These are phyloP conservation scores for Podabrus alpinus DNA, from an alignment of 2,888 invertebrate species.

Conservation along the genomic window DNA sequence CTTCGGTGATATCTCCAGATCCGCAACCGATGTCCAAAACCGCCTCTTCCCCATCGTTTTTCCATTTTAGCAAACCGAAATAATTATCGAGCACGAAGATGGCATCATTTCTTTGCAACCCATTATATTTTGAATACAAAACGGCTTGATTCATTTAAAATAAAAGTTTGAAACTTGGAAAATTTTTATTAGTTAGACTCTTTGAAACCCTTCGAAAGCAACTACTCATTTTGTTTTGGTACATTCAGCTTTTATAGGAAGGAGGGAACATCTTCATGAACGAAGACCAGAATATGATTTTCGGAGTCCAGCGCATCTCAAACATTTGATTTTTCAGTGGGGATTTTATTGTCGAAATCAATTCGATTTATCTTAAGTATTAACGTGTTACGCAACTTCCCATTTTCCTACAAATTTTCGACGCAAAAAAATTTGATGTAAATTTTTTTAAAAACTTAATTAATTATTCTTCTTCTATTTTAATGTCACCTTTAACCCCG, in stretches of 20 bases:
- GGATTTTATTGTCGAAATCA: background rate
- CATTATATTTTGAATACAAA: conserved; percentile 70
- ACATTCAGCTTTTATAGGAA: conserved; percentile 35
- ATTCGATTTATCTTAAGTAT: background rate
- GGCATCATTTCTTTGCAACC: conserved; percentile 70
- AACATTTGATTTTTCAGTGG: conserved; percentile 3
- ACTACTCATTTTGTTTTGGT: conserved; percentile 26
- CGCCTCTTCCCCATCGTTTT: conserved; percentile 56
- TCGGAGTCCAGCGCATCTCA: conserved; percentile 22
- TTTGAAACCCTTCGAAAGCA: conserved; percentile 20
- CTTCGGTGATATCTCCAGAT: conserved; percentile 70
- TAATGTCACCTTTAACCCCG: conserved; percentile 21
- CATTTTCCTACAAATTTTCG: background rate
- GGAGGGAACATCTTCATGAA: conserved; percentile 31
- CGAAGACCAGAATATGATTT: conserved; percentile 27
- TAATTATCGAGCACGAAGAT: conserved; percentile 68
- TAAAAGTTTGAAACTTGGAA: background rate
- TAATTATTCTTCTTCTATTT: conserved; percentile 22
- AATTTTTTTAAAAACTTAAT: background rate
- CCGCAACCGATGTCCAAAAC: conserved; percentile 77
- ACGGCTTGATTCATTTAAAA: conserved; percentile 65
- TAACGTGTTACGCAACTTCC: background rate
- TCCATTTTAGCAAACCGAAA: conserved; percentile 58
- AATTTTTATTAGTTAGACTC: conserved; percentile 4
- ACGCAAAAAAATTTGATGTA: background rate